Evolutionary conservation across 2,113 vertebrate genomes (phyloP).

Genomic region (Caranx melampygus): DNA sequence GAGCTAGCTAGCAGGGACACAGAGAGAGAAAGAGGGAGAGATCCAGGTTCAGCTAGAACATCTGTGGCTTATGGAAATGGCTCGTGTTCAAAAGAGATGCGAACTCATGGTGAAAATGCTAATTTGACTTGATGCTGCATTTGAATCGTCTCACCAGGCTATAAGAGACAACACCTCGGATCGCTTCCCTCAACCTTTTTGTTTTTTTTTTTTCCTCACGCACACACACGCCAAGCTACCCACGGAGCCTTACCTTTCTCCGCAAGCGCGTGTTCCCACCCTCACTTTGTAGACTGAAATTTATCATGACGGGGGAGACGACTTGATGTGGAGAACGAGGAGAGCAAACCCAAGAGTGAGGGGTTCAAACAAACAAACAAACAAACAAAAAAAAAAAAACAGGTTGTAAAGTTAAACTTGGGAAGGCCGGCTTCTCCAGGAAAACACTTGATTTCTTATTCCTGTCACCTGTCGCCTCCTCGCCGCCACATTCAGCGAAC

Average conservation of each 20-base stretch:
- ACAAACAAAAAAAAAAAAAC: constrained; percentile 13
- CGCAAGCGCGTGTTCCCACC: background rate
- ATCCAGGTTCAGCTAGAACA: constrained; percentile 44
- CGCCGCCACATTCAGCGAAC: background rate
- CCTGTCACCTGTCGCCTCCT: constrained; percentile 1
- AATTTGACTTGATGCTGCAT: constrained; percentile 36
- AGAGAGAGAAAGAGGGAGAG: constrained; percentile 5
- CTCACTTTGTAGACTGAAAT: constrained; percentile 46
- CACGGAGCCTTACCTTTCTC: background rate
- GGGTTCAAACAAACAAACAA: background rate
- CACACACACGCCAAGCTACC: constrained; percentile 7
- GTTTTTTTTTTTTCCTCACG: background rate
- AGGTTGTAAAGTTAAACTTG: constrained; percentile 34
- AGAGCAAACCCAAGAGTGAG: constrained; percentile 26
- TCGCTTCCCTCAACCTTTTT: constrained; percentile 41
- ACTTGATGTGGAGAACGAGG: constrained; percentile 6
- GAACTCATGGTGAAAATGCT: constrained; percentile 51
- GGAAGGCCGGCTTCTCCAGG: constrained; percentile 5
- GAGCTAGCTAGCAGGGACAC: constrained; percentile 30
- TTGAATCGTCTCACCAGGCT: constrained; percentile 30
- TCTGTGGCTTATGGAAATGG: constrained; percentile 64
- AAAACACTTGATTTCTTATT: constrained; percentile 2
- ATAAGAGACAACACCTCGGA: constrained; percentile 23
- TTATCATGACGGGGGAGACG: constrained; percentile 13
- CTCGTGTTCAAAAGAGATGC: constrained; percentile 48